Evolutionary conservation across 2,888 invertebrate genomes (phyloP).

Genomic region (Acanthacorydalis orientalis): DNA sequence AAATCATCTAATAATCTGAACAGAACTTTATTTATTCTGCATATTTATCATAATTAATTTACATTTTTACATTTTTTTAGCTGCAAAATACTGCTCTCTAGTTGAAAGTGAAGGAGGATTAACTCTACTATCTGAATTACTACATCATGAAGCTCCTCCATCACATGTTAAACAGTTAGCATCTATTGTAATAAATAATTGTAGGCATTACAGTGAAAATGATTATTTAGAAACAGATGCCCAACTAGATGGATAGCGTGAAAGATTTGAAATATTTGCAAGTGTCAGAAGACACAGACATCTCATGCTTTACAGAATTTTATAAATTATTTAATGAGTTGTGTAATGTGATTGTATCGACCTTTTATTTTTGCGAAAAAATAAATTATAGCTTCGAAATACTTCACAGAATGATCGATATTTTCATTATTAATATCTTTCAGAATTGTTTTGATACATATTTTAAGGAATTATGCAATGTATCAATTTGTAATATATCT

Average conservation of each 20-base stretch:
- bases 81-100: constrained; percentile 80
- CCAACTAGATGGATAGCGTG: constrained; percentile 12
- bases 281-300: not conserved
- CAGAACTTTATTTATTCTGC: not conserved
- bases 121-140: constrained; percentile 46
- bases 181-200: constrained; percentile 47
- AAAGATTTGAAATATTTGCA: not conserved
- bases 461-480: no score
- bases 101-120: constrained; percentile 78
- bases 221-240: constrained; percentile 14
- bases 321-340: not conserved
- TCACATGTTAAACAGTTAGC: constrained; percentile 51
- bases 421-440: no score
- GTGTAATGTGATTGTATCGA: not conserved
- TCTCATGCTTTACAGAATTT: not conserved
- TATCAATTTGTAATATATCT: no score
- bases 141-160: constrained; percentile 44
- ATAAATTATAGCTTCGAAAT: no score
- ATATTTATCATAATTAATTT: not conserved
- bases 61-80: constrained; percentile 31
- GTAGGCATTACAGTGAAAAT: constrained; percentile 21
- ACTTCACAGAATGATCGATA: no score
- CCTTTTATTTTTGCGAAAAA: no score
- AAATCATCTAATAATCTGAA: not conserved
- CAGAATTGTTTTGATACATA: no score